Percentiles rank a stretch among this genome's conserved stretches.
Conservation (phyloP, 2,888 invertebrate genomes). For the Chrysolina americana region DNA sequence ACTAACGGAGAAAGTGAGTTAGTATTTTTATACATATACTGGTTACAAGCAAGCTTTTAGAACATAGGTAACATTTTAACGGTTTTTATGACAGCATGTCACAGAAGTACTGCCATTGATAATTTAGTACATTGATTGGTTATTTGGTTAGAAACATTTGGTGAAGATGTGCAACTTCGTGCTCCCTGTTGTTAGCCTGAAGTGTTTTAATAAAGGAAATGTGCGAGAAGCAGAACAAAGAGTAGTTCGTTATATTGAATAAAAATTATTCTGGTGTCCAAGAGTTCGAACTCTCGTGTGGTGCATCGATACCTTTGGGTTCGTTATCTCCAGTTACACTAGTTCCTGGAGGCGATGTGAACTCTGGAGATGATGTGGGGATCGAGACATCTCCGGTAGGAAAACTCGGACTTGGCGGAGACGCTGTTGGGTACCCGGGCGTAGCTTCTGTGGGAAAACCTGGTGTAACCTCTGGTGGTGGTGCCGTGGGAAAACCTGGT, state of each 20-base stretch:
- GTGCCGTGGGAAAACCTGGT: conserved; percentile 20
- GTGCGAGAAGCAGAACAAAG: not conserved
- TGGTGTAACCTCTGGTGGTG: conserved; percentile 34
- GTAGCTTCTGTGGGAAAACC: conserved; percentile 37
- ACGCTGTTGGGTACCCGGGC: conserved; percentile 38
- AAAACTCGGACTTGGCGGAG: conserved; percentile 25
- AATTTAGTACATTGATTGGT: not conserved
- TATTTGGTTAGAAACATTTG: not conserved
- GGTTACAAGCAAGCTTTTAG: too few species aligned
- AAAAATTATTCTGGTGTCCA: not conserved
- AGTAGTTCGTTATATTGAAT: not conserved
- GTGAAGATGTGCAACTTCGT: too few species aligned
- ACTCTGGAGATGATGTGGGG: conserved; percentile 18
- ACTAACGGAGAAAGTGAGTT: too few species aligned
- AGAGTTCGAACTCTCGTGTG: not conserved
- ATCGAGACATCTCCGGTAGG: conserved; percentile 26
- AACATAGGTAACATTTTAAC: too few species aligned
- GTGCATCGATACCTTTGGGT: not conserved
- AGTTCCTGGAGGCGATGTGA: conserved; percentile 12
- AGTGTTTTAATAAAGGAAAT: not conserved
- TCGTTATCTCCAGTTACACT: not conserved
- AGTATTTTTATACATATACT: too few species aligned
- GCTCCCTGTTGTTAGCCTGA: too few species aligned
- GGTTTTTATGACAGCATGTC: too few species aligned
- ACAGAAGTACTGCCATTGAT: too few species aligned